phyloP scores from a whole-genome alignment of 2,113 vertebrate species.

The Mustela lutreola region DNA sequence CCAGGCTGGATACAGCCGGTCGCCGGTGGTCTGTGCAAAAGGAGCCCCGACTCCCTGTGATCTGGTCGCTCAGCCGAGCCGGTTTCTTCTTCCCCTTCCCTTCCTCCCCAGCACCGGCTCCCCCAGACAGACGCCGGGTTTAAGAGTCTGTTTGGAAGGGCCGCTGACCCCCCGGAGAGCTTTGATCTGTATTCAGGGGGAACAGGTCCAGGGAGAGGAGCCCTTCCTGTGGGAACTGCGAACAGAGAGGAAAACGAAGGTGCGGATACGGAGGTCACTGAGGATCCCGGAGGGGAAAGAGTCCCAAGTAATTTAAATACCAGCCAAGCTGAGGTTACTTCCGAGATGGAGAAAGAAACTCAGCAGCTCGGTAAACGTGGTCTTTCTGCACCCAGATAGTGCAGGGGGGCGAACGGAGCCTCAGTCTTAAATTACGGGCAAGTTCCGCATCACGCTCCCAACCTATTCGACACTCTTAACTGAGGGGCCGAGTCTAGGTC shows the following conservation, averaged over 20 bases:
- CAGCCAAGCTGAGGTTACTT: not conserved
- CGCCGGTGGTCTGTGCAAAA: not conserved
- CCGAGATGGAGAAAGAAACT: not conserved
- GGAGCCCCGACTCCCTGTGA: not conserved
- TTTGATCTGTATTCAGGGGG: not conserved
- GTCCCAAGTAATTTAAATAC: not conserved
- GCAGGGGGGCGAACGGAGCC: not conserved
- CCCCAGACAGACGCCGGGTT: not conserved
- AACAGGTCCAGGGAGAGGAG: not conserved
- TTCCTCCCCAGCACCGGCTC: not conserved
- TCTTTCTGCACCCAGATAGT: not conserved
- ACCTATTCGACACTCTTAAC: not conserved
- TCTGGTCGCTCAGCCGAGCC: not conserved
- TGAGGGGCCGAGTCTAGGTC: not conserved
- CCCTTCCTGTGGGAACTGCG: not conserved
- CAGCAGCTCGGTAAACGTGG: not conserved
- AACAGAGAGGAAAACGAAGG: slow-evolving; percentile 1
- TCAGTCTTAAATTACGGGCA: not conserved
- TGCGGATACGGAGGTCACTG: not conserved
- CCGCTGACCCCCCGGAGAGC: not conserved
- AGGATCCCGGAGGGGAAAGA: not conserved
- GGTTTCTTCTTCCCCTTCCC: not conserved
- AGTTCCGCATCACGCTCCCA: not conserved
- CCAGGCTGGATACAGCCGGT: not conserved
- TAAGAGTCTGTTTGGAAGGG: not conserved